phyloP scores from a whole-genome alignment of 2,113 vertebrate species.

The Cyanoramphus novaezelandiae region DNA sequence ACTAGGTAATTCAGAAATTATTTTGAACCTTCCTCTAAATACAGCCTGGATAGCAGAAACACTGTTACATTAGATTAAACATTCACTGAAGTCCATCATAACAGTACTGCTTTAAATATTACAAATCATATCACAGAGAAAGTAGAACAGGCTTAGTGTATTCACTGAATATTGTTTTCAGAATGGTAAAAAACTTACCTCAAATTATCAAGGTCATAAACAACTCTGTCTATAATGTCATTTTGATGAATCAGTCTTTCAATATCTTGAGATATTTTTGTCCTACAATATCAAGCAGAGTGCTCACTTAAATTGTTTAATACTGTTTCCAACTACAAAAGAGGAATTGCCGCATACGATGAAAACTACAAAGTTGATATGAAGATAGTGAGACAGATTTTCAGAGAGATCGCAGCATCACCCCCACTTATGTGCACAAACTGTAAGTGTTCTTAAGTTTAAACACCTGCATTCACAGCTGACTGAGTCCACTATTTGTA shows the following conservation, averaged over 20 bases:
- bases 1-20: background rate
- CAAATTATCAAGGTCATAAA: slow-evolving; percentile 91
- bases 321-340: background rate
- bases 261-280: slow-evolving; percentile 97
- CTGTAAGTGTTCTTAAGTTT: background rate
- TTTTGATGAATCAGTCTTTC: slow-evolving; percentile 95
- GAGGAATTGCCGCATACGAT: background rate
- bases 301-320: background rate
- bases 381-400: background rate
- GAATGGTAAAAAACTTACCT: slow-evolving; percentile 76
- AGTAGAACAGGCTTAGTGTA: background rate
- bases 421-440: background rate
- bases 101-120: background rate
- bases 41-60: background rate
- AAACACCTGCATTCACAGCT: slow-evolving; percentile 2
- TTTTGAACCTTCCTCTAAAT: background rate
- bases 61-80: background rate
- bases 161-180: background rate
- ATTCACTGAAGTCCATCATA: background rate
- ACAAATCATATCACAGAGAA: background rate
- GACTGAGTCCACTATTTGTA: background rate
- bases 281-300: slow-evolving; percentile 77
- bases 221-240: slow-evolving; percentile 92
- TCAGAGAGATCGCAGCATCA: background rate
- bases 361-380: background rate